Percentiles rank a stretch among this genome's conserved stretches.
These are phyloP conservation scores for Philotrypesis tridentata DNA, from an alignment of 1,140 invertebrate genomes.

Conservation along the genomic window DNA sequence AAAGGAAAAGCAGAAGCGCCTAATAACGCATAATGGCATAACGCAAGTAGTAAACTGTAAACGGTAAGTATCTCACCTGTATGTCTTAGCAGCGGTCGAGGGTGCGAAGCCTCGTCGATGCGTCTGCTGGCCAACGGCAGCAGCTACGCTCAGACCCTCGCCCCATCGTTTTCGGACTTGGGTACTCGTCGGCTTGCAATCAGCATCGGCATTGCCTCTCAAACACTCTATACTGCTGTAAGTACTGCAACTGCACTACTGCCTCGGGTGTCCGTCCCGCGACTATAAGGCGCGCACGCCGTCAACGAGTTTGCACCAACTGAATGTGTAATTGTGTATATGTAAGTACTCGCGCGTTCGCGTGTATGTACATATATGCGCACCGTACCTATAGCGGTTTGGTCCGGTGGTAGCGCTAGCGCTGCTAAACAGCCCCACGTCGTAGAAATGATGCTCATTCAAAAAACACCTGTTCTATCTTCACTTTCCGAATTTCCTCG, in stretches of 20 bases:
- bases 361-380: too few relatives aligned
- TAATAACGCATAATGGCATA: too few relatives aligned
- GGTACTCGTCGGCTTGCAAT: not conserved
- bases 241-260: not conserved
- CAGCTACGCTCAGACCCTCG: not conserved
- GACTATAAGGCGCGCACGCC: not conserved
- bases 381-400: too few relatives aligned
- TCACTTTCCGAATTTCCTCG: conserved; percentile 68
- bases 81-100: not conserved
- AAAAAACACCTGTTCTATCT: conserved; percentile 82
- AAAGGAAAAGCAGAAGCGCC: not conserved
- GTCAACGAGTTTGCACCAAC: not conserved
- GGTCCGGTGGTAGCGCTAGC: not conserved
- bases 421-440: not conserved
- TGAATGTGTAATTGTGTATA: too few relatives aligned
- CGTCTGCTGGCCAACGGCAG: conserved; percentile 39
- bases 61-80: conserved; percentile 1
- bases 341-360: too few relatives aligned
- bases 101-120: not conserved
- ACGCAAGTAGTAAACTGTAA: too few relatives aligned
- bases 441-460: conserved; percentile 67
- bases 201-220: not conserved
- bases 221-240: too few relatives aligned
- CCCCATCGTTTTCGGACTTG: too few relatives aligned
- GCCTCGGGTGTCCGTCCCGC: too few relatives aligned